Base-by-base conservation (phyloP, 1,140 invertebrate genomes). In the Trachelipus rathkii region DNA sequence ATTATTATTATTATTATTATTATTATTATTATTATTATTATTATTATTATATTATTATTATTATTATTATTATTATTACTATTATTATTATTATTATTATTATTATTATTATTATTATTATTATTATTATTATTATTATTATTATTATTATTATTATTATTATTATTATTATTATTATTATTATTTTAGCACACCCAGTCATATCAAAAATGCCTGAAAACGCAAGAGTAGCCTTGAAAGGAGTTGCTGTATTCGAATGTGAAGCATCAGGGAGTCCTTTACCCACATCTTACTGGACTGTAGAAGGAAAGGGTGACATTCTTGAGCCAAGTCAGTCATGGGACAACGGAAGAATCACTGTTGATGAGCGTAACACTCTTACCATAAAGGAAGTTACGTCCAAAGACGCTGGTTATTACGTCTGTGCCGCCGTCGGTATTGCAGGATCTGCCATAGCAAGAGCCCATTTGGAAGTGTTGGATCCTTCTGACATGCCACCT, bases 201-300 rank as follows among this genome's bases (percentile, higher is more conserved):
- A 95, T 96, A 83, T 88, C 90, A 0, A 89, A 91, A 75, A 89
- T 89, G 75, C 94, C 94, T 0, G 88, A 88, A 78, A 92, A 95
- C 83, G 90, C 92, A 83, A 89, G 90, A 73, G 90, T 93, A 0
- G 90, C 89, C 5, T 83, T 91, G n/a, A 93, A 93, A 81, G 89
- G 91, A 10, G 89, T 92, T 43, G 93, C 92, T 6, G 90, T 89
- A 50, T 91, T 96, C 82, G 91, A 92, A 67, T 96, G 95, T 84
- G 89, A 89, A 15, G 93, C 93, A 1, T 89, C 88, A 68, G 94
- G 95, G n/a, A 92, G 92, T 82, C 95, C 95, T 0, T 87, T 89
- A 21, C 95, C 95, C 0, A 92, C 92, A 7, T 90, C 95, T 5
- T 95, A 93, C 84, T 96, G 95, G 93, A 92, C 90, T 43, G 91